Evolutionary conservation across 2,113 vertebrate species (phyloP).

Genomic region (Cervus canadensis): DNA sequence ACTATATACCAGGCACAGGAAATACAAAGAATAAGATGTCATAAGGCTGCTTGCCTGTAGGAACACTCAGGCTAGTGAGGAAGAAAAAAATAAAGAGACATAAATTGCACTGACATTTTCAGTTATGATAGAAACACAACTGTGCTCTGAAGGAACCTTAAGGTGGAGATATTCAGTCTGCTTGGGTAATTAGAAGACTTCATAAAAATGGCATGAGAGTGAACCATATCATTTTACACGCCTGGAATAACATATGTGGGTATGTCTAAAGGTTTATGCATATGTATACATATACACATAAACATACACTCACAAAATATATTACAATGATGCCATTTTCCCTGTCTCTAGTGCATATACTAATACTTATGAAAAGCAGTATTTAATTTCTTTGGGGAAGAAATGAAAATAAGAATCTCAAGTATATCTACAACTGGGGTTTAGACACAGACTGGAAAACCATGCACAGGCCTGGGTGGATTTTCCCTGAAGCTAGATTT

Average conservation of each 20-base stretch:
- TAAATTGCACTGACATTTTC: background rate
- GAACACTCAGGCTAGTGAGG: background rate
- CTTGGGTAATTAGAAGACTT: background rate
- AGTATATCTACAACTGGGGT: background rate
- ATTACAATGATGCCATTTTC: background rate
- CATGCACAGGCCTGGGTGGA: background rate
- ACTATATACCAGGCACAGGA: background rate
- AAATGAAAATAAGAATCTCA: background rate
- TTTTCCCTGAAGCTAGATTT: background rate
- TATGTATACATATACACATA: background rate
- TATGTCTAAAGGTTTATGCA: background rate
- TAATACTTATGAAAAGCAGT: background rate
- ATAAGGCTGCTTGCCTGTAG: background rate
- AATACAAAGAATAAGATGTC: background rate
- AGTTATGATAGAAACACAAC: background rate
- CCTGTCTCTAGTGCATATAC: too few relatives aligned
- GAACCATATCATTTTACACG: background rate
- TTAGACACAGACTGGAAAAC: background rate
- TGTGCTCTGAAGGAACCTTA: background rate
- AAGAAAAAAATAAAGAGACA: background rate
- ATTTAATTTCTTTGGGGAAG: background rate
- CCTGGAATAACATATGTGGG: background rate
- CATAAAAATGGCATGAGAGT: background rate
- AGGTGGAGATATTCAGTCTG: background rate
- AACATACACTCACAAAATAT: background rate